Evolutionary conservation across 2,797 vertebrate species (phyloP).

Genomic region (Phoebastria nigripes): DNA sequence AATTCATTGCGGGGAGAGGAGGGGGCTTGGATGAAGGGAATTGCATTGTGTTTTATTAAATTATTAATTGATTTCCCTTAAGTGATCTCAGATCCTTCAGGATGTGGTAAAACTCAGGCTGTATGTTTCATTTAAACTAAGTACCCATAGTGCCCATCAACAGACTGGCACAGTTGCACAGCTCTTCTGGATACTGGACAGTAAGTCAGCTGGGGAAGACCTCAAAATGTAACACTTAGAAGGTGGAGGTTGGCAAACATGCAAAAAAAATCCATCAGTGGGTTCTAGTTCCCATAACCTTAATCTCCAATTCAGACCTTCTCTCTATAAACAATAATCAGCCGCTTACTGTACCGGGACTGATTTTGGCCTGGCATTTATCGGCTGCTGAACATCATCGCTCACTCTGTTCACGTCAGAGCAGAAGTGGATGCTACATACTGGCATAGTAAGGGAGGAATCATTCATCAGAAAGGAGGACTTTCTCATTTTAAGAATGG

Average conservation of each 20-base stretch:
- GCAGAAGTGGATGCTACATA: not conserved
- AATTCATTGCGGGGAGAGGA: not conserved
- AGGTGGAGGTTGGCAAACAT: not conserved
- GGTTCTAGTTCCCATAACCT: not conserved
- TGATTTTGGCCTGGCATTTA: not conserved
- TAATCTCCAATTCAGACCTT: not conserved
- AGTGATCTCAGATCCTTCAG: not conserved
- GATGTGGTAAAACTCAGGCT: not conserved
- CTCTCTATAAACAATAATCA: not conserved
- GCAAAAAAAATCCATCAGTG: not conserved
- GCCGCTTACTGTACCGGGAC: not conserved
- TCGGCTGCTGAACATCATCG: not conserved
- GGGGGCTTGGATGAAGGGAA: not conserved
- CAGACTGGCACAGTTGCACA: fast-evolving
- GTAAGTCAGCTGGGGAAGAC: not conserved
- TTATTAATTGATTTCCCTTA: conserved; percentile 33
- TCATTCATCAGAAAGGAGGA: not conserved
- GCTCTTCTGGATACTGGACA: not conserved
- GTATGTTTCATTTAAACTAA: not conserved
- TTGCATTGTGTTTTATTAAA: not conserved
- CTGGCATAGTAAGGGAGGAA: not conserved
- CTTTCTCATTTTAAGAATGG: not conserved
- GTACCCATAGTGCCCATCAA: not conserved
- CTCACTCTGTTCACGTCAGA: not conserved
- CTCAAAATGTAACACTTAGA: not conserved